Conservation (phyloP, 1,140 invertebrate species). For the Hestina assimilis region DNA sequence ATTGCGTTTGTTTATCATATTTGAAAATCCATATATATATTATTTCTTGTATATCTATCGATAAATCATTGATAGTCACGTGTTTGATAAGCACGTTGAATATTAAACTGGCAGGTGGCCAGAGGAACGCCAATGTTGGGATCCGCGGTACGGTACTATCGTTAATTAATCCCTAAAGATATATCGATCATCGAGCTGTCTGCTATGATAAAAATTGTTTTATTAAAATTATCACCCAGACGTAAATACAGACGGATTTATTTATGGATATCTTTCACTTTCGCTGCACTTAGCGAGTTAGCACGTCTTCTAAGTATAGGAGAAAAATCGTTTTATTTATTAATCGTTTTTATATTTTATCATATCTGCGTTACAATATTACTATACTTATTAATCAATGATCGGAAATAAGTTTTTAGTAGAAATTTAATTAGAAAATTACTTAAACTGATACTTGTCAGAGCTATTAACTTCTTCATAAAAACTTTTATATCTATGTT, state of each 20-base stretch:
- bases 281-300: too few relatives aligned
- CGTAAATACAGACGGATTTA: neutral
- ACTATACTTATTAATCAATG: too few relatives aligned
- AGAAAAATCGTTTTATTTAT: too few relatives aligned
- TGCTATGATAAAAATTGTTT: neutral
- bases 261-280: too few relatives aligned
- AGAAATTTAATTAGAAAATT: too few relatives aligned
- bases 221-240: neutral
- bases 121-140: conserved; percentile 2
- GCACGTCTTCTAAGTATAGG: too few relatives aligned
- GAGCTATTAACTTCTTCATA: too few relatives aligned
- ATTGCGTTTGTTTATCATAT: neutral
- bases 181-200: conserved; percentile 6
- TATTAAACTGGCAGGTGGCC: conserved; percentile 16
- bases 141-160: conserved; percentile 3
- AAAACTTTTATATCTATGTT: too few relatives aligned
- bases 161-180: conserved; percentile 19
- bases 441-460: too few relatives aligned
- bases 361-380: too few relatives aligned
- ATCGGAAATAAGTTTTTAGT: too few relatives aligned
- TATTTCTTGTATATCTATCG: conserved; percentile 7
- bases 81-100: conserved; percentile 14
- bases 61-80: conserved; percentile 21
- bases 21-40: neutral
- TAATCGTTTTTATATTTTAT: too few relatives aligned